A percentile compares a stretch with the other conserved stretches of the same genome.
Evolutionary conservation across 2,797 vertebrate species (phyloP).

Genomic region (Knipowitschia caucasica): DNA sequence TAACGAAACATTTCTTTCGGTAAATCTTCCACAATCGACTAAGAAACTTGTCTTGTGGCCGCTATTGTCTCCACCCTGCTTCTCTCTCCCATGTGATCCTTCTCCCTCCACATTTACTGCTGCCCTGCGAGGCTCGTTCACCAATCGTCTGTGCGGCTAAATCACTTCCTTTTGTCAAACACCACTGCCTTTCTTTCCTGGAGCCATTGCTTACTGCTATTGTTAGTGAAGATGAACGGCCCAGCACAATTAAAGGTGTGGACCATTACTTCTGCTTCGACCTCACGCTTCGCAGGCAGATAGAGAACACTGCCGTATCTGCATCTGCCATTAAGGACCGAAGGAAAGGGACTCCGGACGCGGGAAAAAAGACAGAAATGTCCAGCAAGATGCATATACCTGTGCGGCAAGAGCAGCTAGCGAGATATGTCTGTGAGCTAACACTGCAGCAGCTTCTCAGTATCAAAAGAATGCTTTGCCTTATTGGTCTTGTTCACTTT

Average conservation of each 20-base stretch:
- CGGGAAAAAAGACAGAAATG: constrained; percentile 52
- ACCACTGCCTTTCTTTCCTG: constrained; percentile 66
- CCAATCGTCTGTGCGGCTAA: constrained; percentile 66
- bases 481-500: no score
- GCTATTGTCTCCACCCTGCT: constrained; percentile 44
- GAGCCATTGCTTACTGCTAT: constrained; percentile 73
- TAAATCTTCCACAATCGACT: constrained; percentile 36
- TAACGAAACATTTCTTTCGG: no score
- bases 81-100: constrained; percentile 55
- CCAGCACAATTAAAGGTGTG: constrained; percentile 79
- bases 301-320: constrained; percentile 59
- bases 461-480: neutral
- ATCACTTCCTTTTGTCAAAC: constrained; percentile 76
- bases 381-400: constrained; percentile 21
- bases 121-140: constrained; percentile 54
- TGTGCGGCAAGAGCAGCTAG: constrained; percentile 3
- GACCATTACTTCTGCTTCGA: constrained; percentile 77
- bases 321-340: constrained; percentile 59
- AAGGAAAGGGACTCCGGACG: constrained; percentile 58
- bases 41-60: constrained; percentile 16
- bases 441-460: neutral
- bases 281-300: constrained; percentile 67
- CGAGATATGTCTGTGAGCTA: neutral
- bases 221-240: constrained; percentile 81
- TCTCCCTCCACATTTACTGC: constrained; percentile 58